Evolutionary conservation across 1,140 invertebrate genomes (phyloP).

Genomic region (Littorina saxatilis): DNA sequence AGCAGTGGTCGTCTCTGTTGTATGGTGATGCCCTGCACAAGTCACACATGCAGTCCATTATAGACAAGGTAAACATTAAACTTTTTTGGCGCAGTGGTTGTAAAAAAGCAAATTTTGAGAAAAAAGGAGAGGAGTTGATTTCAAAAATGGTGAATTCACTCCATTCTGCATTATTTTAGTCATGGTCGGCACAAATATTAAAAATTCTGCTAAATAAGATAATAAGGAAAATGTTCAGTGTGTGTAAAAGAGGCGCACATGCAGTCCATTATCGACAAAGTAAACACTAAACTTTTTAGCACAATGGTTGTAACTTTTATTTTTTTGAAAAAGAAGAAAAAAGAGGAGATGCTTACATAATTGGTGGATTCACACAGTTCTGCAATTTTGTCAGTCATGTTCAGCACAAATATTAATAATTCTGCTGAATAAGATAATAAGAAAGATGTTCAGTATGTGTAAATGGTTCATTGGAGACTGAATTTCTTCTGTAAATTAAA

Average conservation of each 20-base stretch:
- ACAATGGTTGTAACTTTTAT: no score
- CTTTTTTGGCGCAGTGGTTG: no score
- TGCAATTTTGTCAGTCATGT: neutral
- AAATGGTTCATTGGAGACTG: no score
- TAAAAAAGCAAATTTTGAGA: no score
- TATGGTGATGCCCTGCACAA: slow-evolving; percentile 97
- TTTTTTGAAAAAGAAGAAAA: no score
- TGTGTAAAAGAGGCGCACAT: neutral
- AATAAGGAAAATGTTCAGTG: neutral
- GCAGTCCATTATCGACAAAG: neutral
- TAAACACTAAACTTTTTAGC: no score
- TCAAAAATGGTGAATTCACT: neutral
- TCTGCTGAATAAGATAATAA: no score
- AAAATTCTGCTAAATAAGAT: no score
- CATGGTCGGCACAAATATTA: neutral
- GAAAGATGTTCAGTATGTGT: neutral
- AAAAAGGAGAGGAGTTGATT: no score
- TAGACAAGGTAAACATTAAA: slow-evolving; percentile 80
- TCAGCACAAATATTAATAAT: no score
- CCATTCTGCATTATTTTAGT: neutral
- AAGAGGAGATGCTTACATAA: no score
- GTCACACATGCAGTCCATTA: slow-evolving; percentile 99
- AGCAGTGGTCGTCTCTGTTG: slow-evolving; percentile 97
- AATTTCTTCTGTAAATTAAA: no score
- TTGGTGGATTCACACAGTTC: neutral